Evolutionary conservation across 2,888 invertebrate species (phyloP).

Genomic region (Leucoptera coffeella): DNA sequence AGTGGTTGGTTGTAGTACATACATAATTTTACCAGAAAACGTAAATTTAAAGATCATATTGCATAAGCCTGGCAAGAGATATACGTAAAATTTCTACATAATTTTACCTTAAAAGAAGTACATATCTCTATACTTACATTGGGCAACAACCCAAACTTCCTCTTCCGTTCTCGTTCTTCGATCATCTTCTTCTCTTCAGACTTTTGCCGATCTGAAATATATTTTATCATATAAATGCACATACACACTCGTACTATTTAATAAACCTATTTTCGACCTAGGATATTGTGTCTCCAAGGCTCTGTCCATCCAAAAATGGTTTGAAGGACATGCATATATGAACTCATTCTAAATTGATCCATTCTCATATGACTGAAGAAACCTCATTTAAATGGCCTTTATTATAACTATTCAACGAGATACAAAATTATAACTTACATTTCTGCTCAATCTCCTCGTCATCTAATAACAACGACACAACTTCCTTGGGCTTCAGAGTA

Average conservation of each 20-base stretch:
- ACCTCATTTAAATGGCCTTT: no score
- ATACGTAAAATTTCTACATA: no score
- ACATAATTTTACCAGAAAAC: not conserved
- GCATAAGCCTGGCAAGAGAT: no score
- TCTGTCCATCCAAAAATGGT: not conserved
- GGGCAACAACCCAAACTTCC: slow-evolving; percentile 58
- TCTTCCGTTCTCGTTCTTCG: slow-evolving; percentile 68
- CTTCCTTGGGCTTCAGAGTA: slow-evolving; percentile 92
- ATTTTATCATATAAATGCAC: slow-evolving; percentile 1
- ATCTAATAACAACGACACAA: slow-evolving; percentile 87
- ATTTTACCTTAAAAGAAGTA: no score
- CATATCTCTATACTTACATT: slow-evolving; percentile 13
- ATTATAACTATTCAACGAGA: no score
- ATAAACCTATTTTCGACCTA: not conserved
- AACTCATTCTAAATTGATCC: no score
- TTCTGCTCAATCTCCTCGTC: slow-evolving; percentile 91
- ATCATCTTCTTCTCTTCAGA: slow-evolving; percentile 71
- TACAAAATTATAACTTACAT: no score
- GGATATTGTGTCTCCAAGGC: not conserved
- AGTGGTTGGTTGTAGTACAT: slow-evolving; percentile 11
- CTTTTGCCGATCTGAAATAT: slow-evolving; percentile 68
- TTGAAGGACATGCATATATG: no score
- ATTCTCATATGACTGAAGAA: no score
- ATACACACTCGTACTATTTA: not conserved
- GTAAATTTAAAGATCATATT: no score